Evolutionary conservation across 1,140 invertebrate species (phyloP).

Genomic region (Drosophila erecta): DNA sequence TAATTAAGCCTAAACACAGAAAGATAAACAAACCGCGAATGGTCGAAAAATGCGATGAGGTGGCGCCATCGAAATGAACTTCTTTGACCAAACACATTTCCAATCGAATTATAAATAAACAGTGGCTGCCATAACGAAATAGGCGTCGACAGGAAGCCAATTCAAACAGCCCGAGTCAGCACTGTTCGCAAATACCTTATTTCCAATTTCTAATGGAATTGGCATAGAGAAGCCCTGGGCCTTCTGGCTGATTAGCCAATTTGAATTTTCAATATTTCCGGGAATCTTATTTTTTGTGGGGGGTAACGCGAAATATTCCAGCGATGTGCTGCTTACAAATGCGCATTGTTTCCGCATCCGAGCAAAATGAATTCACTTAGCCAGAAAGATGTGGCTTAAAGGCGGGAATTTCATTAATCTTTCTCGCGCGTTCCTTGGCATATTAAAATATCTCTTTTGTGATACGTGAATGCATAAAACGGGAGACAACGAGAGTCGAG

Average conservation of each 20-base stretch:
- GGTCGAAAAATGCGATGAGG: conserved; percentile 38
- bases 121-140: conserved; percentile 13
- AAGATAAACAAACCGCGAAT: conserved; percentile 52
- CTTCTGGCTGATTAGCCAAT: conserved; percentile 46
- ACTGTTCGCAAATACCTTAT: conserved; percentile 21
- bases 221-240: conserved; percentile 19
- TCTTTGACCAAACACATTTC: conserved; percentile 46
- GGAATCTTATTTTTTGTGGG: conserved; percentile 11
- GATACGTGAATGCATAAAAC: conserved; percentile 37
- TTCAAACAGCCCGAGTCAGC: conserved; percentile 37
- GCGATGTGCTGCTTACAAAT: conserved; percentile 7
- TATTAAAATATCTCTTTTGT: conserved; percentile 59
- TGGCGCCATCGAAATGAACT: conserved; percentile 31
- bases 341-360: conserved; percentile 6
- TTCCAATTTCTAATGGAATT: conserved; percentile 33
- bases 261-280: conserved; percentile 60
- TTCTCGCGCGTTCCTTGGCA: conserved; percentile 42
- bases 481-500: conserved; percentile 13
- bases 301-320: neutral
- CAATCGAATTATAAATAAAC: conserved; percentile 59
- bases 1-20: conserved; percentile 47
- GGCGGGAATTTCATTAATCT: conserved; percentile 73
- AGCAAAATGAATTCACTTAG: conserved; percentile 13
- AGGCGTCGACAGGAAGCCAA: conserved; percentile 27
- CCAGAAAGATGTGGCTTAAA: conserved; percentile 32